phyloP scores from a whole-genome alignment of 2,888 invertebrate species.

The Baccha elongata region DNA sequence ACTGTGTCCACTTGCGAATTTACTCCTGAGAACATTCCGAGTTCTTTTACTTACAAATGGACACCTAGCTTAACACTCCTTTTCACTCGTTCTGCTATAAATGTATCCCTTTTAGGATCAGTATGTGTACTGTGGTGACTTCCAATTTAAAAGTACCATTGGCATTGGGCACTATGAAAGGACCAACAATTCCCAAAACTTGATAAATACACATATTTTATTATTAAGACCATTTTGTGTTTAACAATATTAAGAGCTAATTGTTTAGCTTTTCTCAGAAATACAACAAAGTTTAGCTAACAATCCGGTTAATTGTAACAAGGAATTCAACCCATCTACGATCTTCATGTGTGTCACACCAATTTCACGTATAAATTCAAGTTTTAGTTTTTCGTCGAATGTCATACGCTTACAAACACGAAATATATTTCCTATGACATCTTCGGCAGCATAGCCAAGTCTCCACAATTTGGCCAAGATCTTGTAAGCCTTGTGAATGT shows the following conservation, averaged over 20 bases:
- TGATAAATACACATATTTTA: too few relatives aligned
- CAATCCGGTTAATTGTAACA: constrained; percentile 95
- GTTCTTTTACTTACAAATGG: too few relatives aligned
- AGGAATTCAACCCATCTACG: constrained; percentile 92
- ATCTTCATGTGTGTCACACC: constrained; percentile 95
- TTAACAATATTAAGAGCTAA: neutral
- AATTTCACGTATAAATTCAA: constrained; percentile 95
- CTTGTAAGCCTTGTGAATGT: constrained; percentile 94
- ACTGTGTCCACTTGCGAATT: too few relatives aligned
- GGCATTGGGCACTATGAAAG: too few relatives aligned
- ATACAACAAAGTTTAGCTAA: constrained; percentile 90
- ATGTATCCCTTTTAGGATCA: too few relatives aligned
- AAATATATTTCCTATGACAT: constrained; percentile 97
- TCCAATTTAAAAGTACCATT: too few relatives aligned
- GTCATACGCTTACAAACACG: constrained; percentile 94
- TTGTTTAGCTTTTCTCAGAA: constrained; percentile 76
- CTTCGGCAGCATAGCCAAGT: constrained; percentile 97
- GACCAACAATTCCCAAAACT: too few relatives aligned
- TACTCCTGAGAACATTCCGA: too few relatives aligned
- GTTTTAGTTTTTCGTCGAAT: constrained; percentile 90
- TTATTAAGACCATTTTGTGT: too few relatives aligned
- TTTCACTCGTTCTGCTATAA: too few relatives aligned
- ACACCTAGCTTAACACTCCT: too few relatives aligned
- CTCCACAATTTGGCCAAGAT: constrained; percentile 94
- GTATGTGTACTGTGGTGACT: too few relatives aligned